Evolutionary conservation across 2,888 invertebrate genomes (phyloP).

Genomic region (Volucella bombylans): DNA sequence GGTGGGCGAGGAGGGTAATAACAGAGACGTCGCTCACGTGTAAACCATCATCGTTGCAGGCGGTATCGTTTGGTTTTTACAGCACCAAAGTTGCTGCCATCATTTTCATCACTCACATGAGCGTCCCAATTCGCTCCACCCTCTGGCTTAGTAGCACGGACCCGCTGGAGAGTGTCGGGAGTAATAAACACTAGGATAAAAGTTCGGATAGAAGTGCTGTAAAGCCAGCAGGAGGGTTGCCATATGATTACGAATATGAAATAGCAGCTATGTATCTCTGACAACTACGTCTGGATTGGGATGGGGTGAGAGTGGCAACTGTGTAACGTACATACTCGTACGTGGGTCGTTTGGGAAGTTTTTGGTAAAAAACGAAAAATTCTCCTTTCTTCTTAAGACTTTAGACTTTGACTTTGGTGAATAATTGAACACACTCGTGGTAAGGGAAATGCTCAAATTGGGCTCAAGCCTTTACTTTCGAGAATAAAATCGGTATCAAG

Average conservation of each 20-base stretch:
- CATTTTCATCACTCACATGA: constrained; percentile 39
- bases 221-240: constrained; percentile 21
- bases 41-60: constrained; percentile 69
- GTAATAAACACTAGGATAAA: constrained; percentile 43
- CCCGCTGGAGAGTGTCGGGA: constrained; percentile 5
- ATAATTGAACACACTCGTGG: too few species aligned
- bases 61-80: constrained; percentile 66
- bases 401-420: too few species aligned
- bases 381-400: too few species aligned
- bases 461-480: too few species aligned
- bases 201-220: constrained; percentile 26
- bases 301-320: too few species aligned
- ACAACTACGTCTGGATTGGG: too few species aligned
- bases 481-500: too few species aligned
- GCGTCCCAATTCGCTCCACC: constrained; percentile 5
- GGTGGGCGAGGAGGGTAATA: constrained; percentile 50
- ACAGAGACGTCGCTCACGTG: constrained; percentile 64
- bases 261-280: too few species aligned
- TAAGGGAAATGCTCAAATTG: too few species aligned
- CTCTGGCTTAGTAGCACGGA: constrained; percentile 9
- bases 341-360: too few species aligned
- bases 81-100: constrained; percentile 47
- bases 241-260: background rate
- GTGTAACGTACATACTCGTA: too few species aligned
- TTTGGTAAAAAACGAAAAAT: too few species aligned